Evolutionary conservation across 2,113 vertebrate genomes (phyloP).

Genomic region (Kryptolebias marmoratus): DNA sequence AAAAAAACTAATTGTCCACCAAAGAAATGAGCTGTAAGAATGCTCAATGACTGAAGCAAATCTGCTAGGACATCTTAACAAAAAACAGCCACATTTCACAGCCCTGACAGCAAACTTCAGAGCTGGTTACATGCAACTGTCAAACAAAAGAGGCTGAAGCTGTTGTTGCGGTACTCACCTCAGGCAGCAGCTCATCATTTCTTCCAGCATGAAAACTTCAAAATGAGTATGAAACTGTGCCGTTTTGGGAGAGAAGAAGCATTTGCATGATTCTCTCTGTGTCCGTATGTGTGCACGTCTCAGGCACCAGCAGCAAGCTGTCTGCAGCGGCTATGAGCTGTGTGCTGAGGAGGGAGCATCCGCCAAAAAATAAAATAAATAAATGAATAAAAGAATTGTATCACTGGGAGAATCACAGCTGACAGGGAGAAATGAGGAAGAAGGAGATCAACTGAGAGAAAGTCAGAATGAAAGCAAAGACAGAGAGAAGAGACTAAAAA

Average conservation of each 20-base stretch:
- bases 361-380: constrained; percentile 32
- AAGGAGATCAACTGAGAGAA: constrained; percentile 48
- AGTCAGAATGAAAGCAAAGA: constrained; percentile 39
- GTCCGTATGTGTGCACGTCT: constrained; percentile 43
- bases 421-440: constrained; percentile 45
- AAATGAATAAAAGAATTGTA: constrained; percentile 27
- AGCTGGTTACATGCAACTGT: background rate
- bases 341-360: constrained; percentile 70
- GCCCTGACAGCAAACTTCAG: constrained; percentile 10
- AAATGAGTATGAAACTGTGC: constrained; percentile 21
- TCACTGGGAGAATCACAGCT: constrained; percentile 62
- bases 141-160: background rate
- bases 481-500: constrained; percentile 1
- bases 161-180: constrained; percentile 63
- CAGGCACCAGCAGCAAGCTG: constrained; percentile 61
- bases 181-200: constrained; percentile 74
- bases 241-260: constrained; percentile 16
- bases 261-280: constrained; percentile 35
- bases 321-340: constrained; percentile 69
- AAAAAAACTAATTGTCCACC: constrained; percentile 10
- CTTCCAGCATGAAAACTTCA: constrained; percentile 48
- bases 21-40: background rate
- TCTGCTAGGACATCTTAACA: background rate
- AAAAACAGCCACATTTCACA: background rate
- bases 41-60: background rate